Base-by-base conservation (phyloP, 2,888 invertebrate species). In the Pammene fasciana region DNA sequence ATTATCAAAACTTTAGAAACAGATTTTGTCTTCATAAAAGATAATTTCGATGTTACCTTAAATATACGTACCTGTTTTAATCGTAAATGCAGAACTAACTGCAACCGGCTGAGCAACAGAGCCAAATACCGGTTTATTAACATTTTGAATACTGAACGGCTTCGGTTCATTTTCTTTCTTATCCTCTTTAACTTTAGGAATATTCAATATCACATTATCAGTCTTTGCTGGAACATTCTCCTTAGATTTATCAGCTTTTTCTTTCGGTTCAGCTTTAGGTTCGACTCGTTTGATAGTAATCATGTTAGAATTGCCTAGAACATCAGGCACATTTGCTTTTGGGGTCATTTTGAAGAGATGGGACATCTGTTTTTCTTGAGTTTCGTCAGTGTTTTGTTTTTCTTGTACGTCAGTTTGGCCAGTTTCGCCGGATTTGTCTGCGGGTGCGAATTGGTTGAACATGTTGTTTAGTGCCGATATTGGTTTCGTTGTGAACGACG, bases 371-470 rank as follows among this genome's bases (percentile, higher is more conserved):
- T 89, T 87, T 16, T 48, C 16, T 48, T 38, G 38, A 5, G 80
- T 78, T 81, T 91, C 91, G 0, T 88, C 89, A 7, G 89, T 90
- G 82, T 89, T 26, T 4, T 26, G 26, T 5, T 82, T 81, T 68
- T 76, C 61, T 68, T 76, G 74, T 13, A 36, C 72, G 41, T 52
- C 54, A 5, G 80, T 78, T 80, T 91, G 91, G 0, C 88, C 88
- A 7, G 88, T 90, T 82, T 89, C 91, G 57, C 79, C 82, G n/a
- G 87, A 84, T 73, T 75, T 57, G 65, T 84, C 80, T 6, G 79
- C 82, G 0, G 83, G 78, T 73, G 80, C 80, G 73, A 82, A 83
- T 78, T 87, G 86, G 70, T 74, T 85, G 71, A 88, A 85, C 79
- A 86, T 82, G 46, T 82, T 86, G 66, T 78, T 83, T 54, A 86